These are phyloP conservation scores for Oceanodroma leucorhoa DNA, from an alignment of 2,797 vertebrate genomes.

Conservation along the genomic window DNA sequence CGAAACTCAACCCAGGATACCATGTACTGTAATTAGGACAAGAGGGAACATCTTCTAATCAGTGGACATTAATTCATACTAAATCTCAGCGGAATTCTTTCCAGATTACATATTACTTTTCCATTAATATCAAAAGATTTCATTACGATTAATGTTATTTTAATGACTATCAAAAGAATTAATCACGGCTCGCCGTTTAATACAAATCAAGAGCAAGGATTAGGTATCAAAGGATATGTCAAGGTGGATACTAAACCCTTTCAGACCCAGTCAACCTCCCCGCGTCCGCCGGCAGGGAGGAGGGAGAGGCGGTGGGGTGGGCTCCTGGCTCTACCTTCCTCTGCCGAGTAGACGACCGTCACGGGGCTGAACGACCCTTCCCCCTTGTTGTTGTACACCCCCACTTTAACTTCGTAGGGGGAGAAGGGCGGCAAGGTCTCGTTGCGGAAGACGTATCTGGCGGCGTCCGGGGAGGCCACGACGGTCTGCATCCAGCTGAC, in stretches of 20 bases:
- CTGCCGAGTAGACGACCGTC: constrained; percentile 90
- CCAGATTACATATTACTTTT: constrained; percentile 45
- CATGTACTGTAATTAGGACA: constrained; percentile 29
- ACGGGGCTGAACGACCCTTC: constrained; percentile 91
- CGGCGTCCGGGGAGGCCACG: constrained; percentile 88
- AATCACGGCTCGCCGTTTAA: neutral
- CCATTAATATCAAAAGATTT: constrained; percentile 56
- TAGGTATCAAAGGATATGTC: neutral
- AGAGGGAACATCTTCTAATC: constrained; percentile 52
- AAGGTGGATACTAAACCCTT: neutral
- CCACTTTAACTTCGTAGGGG: constrained; percentile 94
- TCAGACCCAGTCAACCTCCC: neutral
- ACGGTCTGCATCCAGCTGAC: constrained; percentile 96
- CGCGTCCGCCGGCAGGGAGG: accelerated
- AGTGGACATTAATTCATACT: constrained; percentile 44
- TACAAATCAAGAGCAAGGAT: neutral
- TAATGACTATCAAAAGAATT: constrained; percentile 25
- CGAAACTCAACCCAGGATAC: neutral
- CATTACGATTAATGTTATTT: constrained; percentile 45
- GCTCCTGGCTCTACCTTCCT: constrained; percentile 84
- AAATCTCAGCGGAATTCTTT: neutral
- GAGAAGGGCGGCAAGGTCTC: constrained; percentile 94
- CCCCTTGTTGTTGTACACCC: constrained; percentile 96
- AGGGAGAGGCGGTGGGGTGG: neutral
- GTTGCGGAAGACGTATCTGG: constrained; percentile 92